These are phyloP conservation scores for Elephantulus edwardii DNA, from an alignment of 2,113 vertebrate species.

Conservation along the genomic window DNA sequence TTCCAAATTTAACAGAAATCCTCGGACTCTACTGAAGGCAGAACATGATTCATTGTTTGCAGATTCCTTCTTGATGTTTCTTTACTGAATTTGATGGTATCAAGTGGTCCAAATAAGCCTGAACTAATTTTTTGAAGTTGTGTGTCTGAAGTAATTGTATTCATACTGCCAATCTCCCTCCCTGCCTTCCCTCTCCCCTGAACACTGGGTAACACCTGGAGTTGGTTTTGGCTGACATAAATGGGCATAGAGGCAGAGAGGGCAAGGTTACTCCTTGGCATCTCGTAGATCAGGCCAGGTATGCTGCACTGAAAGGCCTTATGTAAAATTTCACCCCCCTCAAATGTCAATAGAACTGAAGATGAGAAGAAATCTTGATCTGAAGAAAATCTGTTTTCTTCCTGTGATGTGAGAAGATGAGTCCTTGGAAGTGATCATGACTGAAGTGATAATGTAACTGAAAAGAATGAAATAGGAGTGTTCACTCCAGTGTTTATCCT, in stretches of 20 bases:
- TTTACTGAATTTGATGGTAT: background rate
- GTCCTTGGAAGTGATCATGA: background rate
- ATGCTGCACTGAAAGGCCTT: background rate
- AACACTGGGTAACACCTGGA: background rate
- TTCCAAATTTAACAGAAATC: slow-evolving; percentile 40
- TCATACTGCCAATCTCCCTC: background rate
- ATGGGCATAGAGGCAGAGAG: too few species aligned
- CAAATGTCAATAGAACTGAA: background rate
- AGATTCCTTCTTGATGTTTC: background rate
- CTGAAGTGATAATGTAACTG: slow-evolving; percentile 3
- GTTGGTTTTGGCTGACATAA: background rate
- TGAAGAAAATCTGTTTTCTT: slow-evolving; percentile 44
- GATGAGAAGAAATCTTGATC: background rate
- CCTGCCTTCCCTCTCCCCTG: background rate
- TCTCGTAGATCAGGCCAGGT: background rate
- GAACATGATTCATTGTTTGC: background rate
- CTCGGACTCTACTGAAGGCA: slow-evolving; percentile 17
- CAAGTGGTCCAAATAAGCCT: slow-evolving; percentile 23
- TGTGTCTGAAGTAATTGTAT: background rate
- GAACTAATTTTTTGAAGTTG: slow-evolving; percentile 33
- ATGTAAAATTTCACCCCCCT: background rate
- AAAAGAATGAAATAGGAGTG: background rate
- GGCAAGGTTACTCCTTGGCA: background rate
- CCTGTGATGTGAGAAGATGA: background rate
- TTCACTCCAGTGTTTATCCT: slow-evolving; percentile 16